These are phyloP conservation scores for Tachysurus vachellii DNA, from an alignment of 2,113 vertebrate genomes.

Conservation along the genomic window DNA sequence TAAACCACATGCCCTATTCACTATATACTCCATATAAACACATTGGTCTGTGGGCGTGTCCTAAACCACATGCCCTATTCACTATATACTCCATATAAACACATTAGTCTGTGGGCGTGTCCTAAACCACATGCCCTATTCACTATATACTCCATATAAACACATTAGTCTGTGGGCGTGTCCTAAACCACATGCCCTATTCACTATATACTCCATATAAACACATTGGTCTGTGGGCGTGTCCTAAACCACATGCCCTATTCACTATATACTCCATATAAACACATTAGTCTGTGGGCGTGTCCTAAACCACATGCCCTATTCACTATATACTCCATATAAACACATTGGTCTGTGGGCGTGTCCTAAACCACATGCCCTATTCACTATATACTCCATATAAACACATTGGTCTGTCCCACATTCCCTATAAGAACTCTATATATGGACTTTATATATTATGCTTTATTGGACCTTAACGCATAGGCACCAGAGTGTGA, in stretches of 20 bases:
- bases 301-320: too few relatives aligned
- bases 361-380: background rate
- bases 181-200: background rate
- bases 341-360: background rate
- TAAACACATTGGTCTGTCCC: too few relatives aligned
- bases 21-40: background rate
- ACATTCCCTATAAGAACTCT: background rate
- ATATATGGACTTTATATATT: background rate
- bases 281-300: too few relatives aligned
- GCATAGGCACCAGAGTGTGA: background rate
- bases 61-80: background rate
- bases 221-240: background rate
- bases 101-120: background rate
- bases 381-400: background rate
- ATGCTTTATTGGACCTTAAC: background rate
- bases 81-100: background rate
- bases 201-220: background rate
- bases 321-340: background rate
- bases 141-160: background rate
- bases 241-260: background rate
- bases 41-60: background rate
- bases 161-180: background rate
- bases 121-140: background rate
- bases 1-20: background rate
- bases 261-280: background rate